These are phyloP conservation scores for Chrysochloris asiatica DNA, from an alignment of 2,113 vertebrate genomes.

Conservation along the genomic window DNA sequence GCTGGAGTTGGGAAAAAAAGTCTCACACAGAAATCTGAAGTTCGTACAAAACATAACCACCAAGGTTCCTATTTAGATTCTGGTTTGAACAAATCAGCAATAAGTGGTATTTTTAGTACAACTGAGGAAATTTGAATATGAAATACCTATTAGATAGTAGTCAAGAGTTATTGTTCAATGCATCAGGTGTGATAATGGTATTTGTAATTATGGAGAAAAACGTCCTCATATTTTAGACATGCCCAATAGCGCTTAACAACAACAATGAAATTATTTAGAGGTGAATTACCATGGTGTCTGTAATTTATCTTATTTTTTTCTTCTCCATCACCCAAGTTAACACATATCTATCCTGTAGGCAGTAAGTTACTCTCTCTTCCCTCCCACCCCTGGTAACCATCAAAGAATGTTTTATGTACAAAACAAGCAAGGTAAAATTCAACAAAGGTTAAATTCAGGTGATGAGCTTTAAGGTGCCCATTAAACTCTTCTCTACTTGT, in stretches of 20 bases:
- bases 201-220: neutral
- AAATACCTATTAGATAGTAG: neutral
- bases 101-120: neutral
- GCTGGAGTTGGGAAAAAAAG: neutral
- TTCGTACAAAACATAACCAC: neutral
- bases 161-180: neutral
- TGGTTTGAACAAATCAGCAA: neutral
- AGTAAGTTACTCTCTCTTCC: too few species aligned
- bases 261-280: constrained; percentile 46
- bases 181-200: neutral
- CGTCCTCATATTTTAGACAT: neutral
- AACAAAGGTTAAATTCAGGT: neutral
- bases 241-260: too few species aligned
- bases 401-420: neutral
- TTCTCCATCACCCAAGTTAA: too few species aligned
- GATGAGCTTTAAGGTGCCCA: neutral
- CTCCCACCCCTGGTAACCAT: too few species aligned
- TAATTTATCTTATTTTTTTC: too few species aligned
- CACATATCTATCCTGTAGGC: too few species aligned
- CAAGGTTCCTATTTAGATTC: neutral
- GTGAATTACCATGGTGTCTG: neutral
- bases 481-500: neutral
- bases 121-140: neutral
- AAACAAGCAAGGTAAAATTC: neutral
- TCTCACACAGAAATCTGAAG: neutral